Evolutionary conservation across 2,888 invertebrate genomes (phyloP).

Genomic region (Drosophila nr. medialis): DNA sequence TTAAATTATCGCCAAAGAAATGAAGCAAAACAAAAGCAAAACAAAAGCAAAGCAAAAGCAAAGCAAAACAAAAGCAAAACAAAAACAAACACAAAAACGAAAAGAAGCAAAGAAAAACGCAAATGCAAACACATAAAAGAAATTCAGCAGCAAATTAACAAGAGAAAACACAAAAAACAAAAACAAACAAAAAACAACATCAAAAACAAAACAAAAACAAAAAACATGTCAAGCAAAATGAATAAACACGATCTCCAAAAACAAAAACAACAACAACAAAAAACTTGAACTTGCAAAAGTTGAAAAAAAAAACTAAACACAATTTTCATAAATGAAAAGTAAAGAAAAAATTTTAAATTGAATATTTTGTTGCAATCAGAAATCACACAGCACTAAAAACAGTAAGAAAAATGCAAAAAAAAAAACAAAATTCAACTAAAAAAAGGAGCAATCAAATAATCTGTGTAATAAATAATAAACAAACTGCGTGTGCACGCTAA

Average conservation of each 20-base stretch:
- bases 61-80: slow-evolving; percentile 48
- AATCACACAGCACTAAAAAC: slow-evolving; percentile 26
- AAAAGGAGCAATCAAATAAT: slow-evolving; percentile 47
- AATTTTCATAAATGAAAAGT: slow-evolving; percentile 18
- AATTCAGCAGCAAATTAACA: slow-evolving; percentile 37
- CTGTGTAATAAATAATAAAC: slow-evolving; percentile 43
- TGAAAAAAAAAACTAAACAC: slow-evolving; percentile 38
- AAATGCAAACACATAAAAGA: slow-evolving; percentile 14
- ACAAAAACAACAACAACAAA: slow-evolving; percentile 15
- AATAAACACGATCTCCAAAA: slow-evolving; percentile 70
- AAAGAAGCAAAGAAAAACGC: slow-evolving; percentile 35
- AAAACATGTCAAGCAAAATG: slow-evolving; percentile 42
- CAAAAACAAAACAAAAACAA: too few relatives aligned
- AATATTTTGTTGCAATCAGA: slow-evolving; percentile 52
- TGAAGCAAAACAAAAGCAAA: slow-evolving; percentile 63
- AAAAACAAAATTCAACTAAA: slow-evolving; percentile 20
- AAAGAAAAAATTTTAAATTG: slow-evolving; percentile 17
- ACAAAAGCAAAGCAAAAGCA: slow-evolving; percentile 32
- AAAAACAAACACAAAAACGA: slow-evolving; percentile 41
- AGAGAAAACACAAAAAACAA: slow-evolving; percentile 31
- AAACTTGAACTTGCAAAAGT: slow-evolving; percentile 41
- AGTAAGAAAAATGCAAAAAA: slow-evolving; percentile 14
- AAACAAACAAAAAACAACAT: too few relatives aligned
- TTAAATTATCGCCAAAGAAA: slow-evolving; percentile 84
- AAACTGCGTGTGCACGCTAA: slow-evolving; percentile 62